Evolutionary conservation across 2,888 invertebrate genomes (phyloP), one percentile per base, ranked within the genome.

Genomic region (Limnephilus marmoratus): DNA sequence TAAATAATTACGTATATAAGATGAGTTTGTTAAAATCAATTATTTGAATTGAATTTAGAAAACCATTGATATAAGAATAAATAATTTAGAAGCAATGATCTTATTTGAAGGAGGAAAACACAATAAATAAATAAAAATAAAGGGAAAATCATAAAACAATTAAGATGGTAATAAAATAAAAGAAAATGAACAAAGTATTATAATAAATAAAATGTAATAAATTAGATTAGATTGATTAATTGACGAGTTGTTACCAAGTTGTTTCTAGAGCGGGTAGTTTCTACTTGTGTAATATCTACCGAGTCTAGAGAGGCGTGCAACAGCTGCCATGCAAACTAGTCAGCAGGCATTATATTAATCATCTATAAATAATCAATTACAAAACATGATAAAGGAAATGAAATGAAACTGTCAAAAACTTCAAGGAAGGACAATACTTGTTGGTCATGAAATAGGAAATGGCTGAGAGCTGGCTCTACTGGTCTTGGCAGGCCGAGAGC

Each of bases 311-410:
- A 91, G 91, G 92, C 91, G 93, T 93, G 93, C 92, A 93, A 91
- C 83, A 93, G 93, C 93, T 92, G 93, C 93, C 93, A 93, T 93
- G 93, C 93, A 93, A 91, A 90, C 93, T 93, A 93, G 92, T 93
- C 92, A 93, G 93, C 93, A 92, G 91, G 90, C 93, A 91, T 93
- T 53, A 91, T 37, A 90, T 85, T 87, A 83, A n/a, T 45, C 53
- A 91, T 89, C 89, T 88, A 91, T 83, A 91, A 91, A 82, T 31
- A 91, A 89, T 82, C 53, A 91, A 80, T 68, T 68, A n/a, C 81
- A 91, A 86, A 91, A 41, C 37, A 89, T 90, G 87, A 53, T 91
- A 91, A 92, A 90, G 91, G 81, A 88, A 92, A 93, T 92, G 92
- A 91, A 91, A 92, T 93, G 93, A 93, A 93, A 91, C 92, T 93